Percentiles rank a stretch among this genome's conserved stretches.
Evolutionary conservation across 2,113 vertebrate genomes (phyloP).

Genomic region (Ochotona curzoniae): DNA sequence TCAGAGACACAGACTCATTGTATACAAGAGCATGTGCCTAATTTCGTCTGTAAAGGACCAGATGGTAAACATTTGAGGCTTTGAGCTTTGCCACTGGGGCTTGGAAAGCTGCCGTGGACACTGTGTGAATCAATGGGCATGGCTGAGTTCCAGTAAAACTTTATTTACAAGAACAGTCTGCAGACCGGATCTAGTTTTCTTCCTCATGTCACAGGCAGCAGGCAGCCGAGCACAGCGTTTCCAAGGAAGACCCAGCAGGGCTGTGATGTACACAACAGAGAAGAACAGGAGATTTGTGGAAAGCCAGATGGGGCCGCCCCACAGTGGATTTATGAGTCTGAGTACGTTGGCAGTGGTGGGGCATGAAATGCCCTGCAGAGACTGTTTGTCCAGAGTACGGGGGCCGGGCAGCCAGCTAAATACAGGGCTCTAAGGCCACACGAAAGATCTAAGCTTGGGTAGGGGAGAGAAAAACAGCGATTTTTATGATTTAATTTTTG

Average conservation of each 20-base stretch:
- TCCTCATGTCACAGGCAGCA: background rate
- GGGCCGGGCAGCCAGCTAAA: background rate
- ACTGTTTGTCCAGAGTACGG: background rate
- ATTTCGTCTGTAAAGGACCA: background rate
- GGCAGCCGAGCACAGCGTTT: background rate
- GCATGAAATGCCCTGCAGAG: background rate
- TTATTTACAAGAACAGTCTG: background rate
- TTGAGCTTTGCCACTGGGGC: background rate
- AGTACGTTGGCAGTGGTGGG: background rate
- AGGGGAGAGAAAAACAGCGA: background rate
- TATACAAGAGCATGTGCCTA: background rate
- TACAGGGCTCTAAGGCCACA: background rate
- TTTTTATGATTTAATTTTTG: conserved; percentile 46
- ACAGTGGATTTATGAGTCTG: conserved; percentile 13
- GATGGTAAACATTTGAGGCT: background rate
- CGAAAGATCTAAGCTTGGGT: background rate
- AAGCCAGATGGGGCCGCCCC: background rate
- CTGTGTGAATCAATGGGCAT: background rate
- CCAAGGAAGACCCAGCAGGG: background rate
- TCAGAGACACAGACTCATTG: background rate
- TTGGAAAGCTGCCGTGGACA: background rate
- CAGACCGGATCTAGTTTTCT: background rate
- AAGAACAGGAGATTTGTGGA: background rate
- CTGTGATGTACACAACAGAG: background rate
- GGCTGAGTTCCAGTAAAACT: background rate